Evolutionary conservation across 2,113 vertebrate species (phyloP), one percentile per base, ranked within the genome.

Genomic region (Perca fluviatilis): DNA sequence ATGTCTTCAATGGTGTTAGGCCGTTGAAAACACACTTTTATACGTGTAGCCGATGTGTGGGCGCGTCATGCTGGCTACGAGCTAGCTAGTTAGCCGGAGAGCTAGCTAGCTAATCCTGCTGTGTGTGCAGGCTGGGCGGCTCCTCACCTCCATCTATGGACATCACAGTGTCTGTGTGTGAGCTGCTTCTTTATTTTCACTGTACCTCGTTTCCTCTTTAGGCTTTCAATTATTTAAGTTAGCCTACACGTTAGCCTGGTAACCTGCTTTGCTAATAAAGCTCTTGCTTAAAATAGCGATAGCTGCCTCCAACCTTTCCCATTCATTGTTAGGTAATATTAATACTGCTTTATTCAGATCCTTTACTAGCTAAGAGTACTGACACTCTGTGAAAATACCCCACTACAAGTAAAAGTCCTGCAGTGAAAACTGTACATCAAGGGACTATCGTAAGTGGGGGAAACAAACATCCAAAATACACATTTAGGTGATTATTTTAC

Each of bases 121-220:
- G 72, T 86, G 77, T 79, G 86, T 33, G 81, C 53, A 46, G 53
- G 40, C 71, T 49, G 88, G 81, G 88, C 91, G 88, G 85, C 80
- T 87, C 80, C 83, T 80, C 70, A 19, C 54, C 51, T 90, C 92
- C 91, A 85, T 93, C 33, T 92, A 86, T 84, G 93, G 93, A 46
- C 88, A 67, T 79, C 2, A 11, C 50, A n/a, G 30, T 6, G 8
- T 11, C 19, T 13, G 19, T 23, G 54, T 19, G 46, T 3, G 10
- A 15, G n/a, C 47, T 13, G 23, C 19, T 25, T 30, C 18, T 54
- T 43, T 62, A 40, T 47, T 30, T 46, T 21, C 30, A 23, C 8
- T 36, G 10, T 4, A 7, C 25, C 0, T 46, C 1, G 0, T 63
- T 54, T 74, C 19, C 65, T 64, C 51, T 64, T 23, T 16, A 21